Evolutionary conservation across 2,888 invertebrate genomes (phyloP).

Genomic region (Agrotis segetum): DNA sequence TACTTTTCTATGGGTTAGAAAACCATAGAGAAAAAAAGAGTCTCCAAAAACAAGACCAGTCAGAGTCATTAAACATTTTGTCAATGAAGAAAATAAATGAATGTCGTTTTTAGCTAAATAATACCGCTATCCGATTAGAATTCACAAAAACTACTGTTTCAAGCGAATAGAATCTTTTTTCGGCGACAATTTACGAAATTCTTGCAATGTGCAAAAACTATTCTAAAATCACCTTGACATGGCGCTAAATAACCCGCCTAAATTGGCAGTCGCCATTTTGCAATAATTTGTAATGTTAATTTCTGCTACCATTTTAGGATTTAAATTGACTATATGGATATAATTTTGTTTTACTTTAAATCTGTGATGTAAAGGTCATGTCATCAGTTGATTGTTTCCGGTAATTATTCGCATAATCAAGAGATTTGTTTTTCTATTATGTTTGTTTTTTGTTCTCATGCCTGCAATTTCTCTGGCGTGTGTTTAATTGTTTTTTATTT

Average conservation of each 20-base stretch:
- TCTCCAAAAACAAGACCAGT: neutral
- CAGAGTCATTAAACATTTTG: slow-evolving; percentile 16
- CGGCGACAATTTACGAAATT: slow-evolving; percentile 53
- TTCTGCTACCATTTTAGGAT: slow-evolving; percentile 65
- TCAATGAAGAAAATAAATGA: slow-evolving; percentile 15
- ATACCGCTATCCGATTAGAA: slow-evolving; percentile 47
- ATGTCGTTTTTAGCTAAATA: slow-evolving; percentile 16
- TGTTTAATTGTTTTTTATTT: slow-evolving; percentile 14
- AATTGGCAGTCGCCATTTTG: slow-evolving; percentile 53
- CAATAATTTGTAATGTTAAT: slow-evolving; percentile 65
- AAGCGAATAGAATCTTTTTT: slow-evolving; percentile 44
- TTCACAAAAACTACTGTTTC: slow-evolving; percentile 36
- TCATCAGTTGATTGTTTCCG: slow-evolving; percentile 49
- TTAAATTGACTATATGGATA: slow-evolving; percentile 41
- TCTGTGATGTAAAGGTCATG: slow-evolving; percentile 46
- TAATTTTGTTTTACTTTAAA: slow-evolving; percentile 41
- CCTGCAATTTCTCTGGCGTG: slow-evolving; percentile 12
- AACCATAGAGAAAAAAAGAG: neutral
- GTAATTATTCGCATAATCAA: slow-evolving; percentile 36
- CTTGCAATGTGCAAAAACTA: slow-evolving; percentile 62
- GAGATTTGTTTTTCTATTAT: slow-evolving; percentile 23
- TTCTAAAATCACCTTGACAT: slow-evolving; percentile 67
- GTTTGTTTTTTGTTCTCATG: slow-evolving; percentile 7
- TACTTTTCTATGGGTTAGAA: neutral
- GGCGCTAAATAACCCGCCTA: slow-evolving; percentile 57